Base-by-base conservation (phyloP, 2,113 vertebrate genomes). In the Mus spicilegus region DNA sequence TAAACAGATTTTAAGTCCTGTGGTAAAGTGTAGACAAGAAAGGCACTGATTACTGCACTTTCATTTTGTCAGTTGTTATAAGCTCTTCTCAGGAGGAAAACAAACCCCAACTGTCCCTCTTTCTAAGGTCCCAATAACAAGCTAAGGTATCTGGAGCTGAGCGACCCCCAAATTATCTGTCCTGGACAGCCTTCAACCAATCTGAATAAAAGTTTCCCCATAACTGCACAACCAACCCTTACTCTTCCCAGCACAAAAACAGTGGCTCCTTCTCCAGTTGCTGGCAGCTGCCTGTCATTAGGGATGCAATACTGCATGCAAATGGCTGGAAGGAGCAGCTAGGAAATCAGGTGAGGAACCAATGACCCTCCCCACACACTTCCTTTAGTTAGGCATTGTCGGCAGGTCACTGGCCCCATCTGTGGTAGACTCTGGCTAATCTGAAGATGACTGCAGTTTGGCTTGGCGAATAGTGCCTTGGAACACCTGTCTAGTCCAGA, bases 191-290 rank as follows among this genome's bases (percentile, higher is more conserved):
- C 30, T 49, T 67, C 82, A 22, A 20, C 28, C 42, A 49, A 33
- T 36, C 39, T 22, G 1, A 22, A 69, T 14, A 28, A 13, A 7
- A 42, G 39, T 46, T 49, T 86, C 82, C 14, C 61, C 39, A 86
- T 3, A 67, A 28, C 28, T 46, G 5, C 9, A 20, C 4, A 65
- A 9, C 4, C 22, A 8, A 22, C 8, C 42, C 0, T 7, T 49
- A 86, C 28, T 33, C 17, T 86, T 86, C 28, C 63, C 26, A 75
- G 9, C 9, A 49, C 39, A 63, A 46, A 46, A 30, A 33, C 14
- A 5, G 28, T 33, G 33, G 42, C 28, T 12, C 24, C 4, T 20
- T 10, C 26, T 16, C 17, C 33, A 46, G 8, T 0, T 65, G n/a
- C 39, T 11, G 16, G n/a, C 42, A 9, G 39, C 39, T 46, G 39